Conservation (phyloP, 2,113 vertebrate genomes). For the Cyprinodon brontotheroides region DNA sequence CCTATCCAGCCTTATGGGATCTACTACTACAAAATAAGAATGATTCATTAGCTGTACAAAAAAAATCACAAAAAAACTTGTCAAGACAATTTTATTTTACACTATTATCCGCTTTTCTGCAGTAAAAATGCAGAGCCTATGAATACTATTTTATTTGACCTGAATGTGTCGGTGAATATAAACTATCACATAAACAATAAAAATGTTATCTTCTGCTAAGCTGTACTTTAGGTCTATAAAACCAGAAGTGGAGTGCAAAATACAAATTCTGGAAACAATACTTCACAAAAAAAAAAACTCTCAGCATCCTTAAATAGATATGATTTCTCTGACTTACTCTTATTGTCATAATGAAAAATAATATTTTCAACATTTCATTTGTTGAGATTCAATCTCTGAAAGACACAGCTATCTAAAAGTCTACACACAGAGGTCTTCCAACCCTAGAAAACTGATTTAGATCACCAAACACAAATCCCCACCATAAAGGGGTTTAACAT, state of each 20-base stretch:
- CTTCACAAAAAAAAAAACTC: background rate
- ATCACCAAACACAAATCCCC: background rate
- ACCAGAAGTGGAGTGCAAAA: background rate
- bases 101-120: background rate
- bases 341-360: background rate
- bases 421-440: background rate
- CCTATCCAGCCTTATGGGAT: conserved; percentile 30
- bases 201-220: background rate
- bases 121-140: too few relatives aligned
- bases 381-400: background rate
- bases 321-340: background rate
- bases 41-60: conserved; percentile 16
- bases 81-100: background rate
- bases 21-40: conserved; percentile 23
- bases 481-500: background rate
- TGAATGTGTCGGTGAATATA: background rate
- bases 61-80: too few relatives aligned
- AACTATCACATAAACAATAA: too few relatives aligned
- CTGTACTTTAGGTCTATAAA: background rate
- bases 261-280: background rate
- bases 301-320: background rate
- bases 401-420: background rate
- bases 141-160: background rate
- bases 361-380: background rate
- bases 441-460: background rate